phyloP scores from a whole-genome alignment of 2,888 invertebrate species.

The Tupiocoris notatus region DNA sequence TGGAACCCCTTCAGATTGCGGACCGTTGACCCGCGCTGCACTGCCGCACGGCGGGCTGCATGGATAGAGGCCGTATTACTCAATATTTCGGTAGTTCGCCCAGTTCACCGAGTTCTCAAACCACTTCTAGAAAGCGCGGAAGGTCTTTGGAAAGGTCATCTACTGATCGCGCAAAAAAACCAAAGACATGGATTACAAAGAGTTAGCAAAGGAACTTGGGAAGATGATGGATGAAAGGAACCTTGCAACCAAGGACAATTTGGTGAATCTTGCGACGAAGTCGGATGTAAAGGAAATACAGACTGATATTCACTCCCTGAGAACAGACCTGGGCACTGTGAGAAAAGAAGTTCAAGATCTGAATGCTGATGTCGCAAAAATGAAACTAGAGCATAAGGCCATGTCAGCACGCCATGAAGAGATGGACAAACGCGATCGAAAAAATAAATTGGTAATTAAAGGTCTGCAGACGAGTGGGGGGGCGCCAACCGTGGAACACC shows the following conservation, averaged over 20 bases:
- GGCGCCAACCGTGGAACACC: too few species aligned
- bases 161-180: background rate
- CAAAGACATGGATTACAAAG: constrained; percentile 6
- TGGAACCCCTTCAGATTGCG: too few species aligned
- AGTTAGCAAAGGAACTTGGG: background rate
- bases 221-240: background rate
- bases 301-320: background rate
- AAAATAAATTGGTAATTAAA: too few species aligned
- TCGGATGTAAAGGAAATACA: background rate
- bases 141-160: background rate
- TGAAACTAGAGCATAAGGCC: too few species aligned
- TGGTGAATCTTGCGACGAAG: background rate
- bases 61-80: too few species aligned
- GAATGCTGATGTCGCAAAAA: background rate
- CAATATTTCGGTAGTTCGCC: too few species aligned
- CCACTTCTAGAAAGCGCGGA: background rate
- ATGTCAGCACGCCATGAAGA: too few species aligned
- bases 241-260: background rate
- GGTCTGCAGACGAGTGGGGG: too few species aligned
- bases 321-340: background rate
- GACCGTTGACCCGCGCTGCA: too few species aligned
- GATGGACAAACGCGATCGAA: too few species aligned
- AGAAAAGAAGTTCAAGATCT: background rate
- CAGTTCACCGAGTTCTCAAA: background rate
- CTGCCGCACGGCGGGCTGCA: too few species aligned